phyloP scores from a whole-genome alignment of 64 coral and sea anemone species.

The Astreopora myriophthalma region DNA sequence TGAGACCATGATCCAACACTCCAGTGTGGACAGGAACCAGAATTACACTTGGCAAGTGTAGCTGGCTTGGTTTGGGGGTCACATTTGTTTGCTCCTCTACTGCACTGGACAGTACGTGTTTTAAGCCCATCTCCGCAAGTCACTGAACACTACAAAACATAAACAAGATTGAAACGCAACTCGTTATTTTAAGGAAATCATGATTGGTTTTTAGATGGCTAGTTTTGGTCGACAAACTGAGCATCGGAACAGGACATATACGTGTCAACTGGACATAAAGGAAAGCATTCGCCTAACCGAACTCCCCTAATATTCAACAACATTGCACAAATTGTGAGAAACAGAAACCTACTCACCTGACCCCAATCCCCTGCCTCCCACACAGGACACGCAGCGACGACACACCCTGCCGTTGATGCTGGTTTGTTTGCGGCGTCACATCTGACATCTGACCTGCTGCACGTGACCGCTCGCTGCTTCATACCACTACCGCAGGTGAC shows the following conservation, averaged over 20 bases:
- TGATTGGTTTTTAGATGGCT: too few species aligned
- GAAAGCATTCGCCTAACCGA: too few species aligned
- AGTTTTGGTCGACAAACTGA: neutral
- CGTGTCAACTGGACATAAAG: too few species aligned
- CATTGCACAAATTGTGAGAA: neutral
- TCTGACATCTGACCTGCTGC: slow-evolving; percentile 28
- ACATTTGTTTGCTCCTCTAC: neutral
- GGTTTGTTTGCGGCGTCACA: slow-evolving; percentile 64
- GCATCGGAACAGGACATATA: too few species aligned
- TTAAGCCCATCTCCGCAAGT: slow-evolving; percentile 56
- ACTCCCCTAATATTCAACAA: neutral
- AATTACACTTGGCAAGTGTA: neutral
- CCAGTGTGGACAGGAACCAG: slow-evolving; percentile 53
- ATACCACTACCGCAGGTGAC: slow-evolving; percentile 60
- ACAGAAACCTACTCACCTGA: neutral
- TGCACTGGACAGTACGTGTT: slow-evolving; percentile 24
- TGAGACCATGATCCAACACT: slow-evolving; percentile 46
- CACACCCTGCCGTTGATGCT: neutral
- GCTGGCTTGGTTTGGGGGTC: slow-evolving; percentile 26
- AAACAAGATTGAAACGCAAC: neutral
- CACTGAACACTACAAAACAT: slow-evolving; percentile 37
- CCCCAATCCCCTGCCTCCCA: slow-evolving; percentile 59
- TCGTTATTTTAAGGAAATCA: neutral
- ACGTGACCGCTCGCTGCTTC: slow-evolving; percentile 32
- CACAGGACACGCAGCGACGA: neutral